phyloP scores from a whole-genome alignment of 2,888 invertebrate species.

The Allolobophora icterica region DNA sequence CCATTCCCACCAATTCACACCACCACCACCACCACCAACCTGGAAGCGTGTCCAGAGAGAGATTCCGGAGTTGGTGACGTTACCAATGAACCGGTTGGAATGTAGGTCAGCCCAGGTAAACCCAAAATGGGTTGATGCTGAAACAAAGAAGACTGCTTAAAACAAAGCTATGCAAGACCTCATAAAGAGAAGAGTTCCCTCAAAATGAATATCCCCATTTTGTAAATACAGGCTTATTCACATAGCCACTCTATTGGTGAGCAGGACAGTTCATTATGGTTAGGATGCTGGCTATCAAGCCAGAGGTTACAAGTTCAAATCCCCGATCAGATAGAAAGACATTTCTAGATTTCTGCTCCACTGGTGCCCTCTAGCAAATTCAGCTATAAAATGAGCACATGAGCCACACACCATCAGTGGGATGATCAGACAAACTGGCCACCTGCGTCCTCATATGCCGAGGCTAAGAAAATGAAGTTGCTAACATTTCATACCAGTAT shows the following conservation, averaged over 20 bases:
- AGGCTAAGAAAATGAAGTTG: too few relatives aligned
- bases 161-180: not conserved
- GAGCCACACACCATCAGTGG: not conserved
- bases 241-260: too few relatives aligned
- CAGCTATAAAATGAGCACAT: not conserved
- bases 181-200: not conserved
- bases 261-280: too few relatives aligned
- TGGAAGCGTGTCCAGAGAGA: not conserved
- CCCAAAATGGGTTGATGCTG: not conserved
- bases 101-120: slow-evolving; percentile 18
- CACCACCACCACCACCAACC: slow-evolving; percentile 21
- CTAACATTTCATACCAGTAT: too few relatives aligned
- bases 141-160: not conserved
- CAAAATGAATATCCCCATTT: not conserved
- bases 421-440: not conserved
- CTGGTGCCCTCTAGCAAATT: too few relatives aligned
- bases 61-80: not conserved
- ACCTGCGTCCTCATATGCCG: not conserved
- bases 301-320: too few relatives aligned
- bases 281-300: too few relatives aligned
- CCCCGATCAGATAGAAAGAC: too few relatives aligned
- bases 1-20: not conserved
- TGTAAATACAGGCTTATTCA: not conserved
- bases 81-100: not conserved
- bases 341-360: too few relatives aligned